These are phyloP conservation scores for Eublepharis macularius DNA, from an alignment of 2,113 vertebrate species.

Conservation along the genomic window DNA sequence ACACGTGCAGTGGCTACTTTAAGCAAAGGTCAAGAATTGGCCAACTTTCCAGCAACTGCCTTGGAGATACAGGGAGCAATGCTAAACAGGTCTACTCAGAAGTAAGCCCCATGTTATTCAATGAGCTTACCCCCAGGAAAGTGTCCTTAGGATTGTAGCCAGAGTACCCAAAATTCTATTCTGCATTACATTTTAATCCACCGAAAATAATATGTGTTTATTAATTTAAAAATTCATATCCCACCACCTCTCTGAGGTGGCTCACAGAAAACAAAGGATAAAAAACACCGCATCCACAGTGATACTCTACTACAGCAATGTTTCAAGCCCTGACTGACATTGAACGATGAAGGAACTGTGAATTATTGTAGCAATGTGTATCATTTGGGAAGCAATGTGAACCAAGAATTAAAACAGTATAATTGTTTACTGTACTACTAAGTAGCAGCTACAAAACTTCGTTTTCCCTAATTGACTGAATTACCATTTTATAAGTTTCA, in stretches of 20 bases:
- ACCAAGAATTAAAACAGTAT: no score
- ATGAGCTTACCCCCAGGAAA: no score
- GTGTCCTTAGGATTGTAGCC: no score
- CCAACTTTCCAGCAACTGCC: conserved; percentile 27
- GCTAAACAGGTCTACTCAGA: no score
- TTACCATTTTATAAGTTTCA: not conserved
- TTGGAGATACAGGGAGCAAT: not conserved
- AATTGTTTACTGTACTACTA: no score
- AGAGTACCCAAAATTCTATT: conserved; percentile 48
- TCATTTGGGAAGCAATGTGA: no score
- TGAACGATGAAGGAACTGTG: not conserved
- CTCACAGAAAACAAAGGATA: not conserved
- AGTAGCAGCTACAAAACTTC: no score
- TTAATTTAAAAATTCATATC: not conserved
- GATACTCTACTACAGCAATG: not conserved
- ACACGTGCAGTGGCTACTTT: conserved; percentile 63
- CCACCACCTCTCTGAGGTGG: no score
- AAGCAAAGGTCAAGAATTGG: conserved; percentile 51
- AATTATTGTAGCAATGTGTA: no score
- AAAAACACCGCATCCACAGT: not conserved
- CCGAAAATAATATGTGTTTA: conserved; percentile 50
- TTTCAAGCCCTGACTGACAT: not conserved
- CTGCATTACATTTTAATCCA: conserved; percentile 20
- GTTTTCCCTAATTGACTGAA: not conserved
- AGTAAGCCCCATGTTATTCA: no score